Evolutionary conservation across 1,140 invertebrate genomes (phyloP), one percentile per base, ranked within the genome.

Genomic region (Diploscapter pachys): DNA sequence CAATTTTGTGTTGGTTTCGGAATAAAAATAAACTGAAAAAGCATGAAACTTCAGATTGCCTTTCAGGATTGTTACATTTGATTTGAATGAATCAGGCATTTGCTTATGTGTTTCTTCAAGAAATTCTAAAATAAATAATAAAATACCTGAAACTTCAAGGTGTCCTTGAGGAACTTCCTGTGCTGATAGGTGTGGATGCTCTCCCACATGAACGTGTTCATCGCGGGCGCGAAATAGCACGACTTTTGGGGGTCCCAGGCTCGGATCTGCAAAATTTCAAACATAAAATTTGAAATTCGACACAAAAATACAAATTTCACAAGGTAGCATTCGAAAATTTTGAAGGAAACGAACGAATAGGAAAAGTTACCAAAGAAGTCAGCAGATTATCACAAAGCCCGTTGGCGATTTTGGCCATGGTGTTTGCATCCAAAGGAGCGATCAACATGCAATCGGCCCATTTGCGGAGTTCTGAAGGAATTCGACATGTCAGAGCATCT

Each of bases 341-440:
- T 8, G 5, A 8, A 8, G 8, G 8, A 6, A 50, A 1, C 63
- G 31, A 48, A 64, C 9, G 2, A 64, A 64, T 9, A 64, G 51
- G 8, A 64, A 64, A 52, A 52, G 0, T 9, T 8, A 92, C 90
- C 8, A 93, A 90, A 82, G 95, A 97, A 5, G 95, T 95, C 56
- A 99, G 85, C 57, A 99, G 89, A 88, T 99, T 99, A 87, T 99
- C 96, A 89, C 96, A 98, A 55, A 97, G 89, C 48, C 96, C 96
- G 89, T 91, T 80, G 4, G 78, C 65, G 52, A 82, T 91, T 90
- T 99, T 99, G 3, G 93, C 96, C 64, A 99, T 83, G 0, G 95
- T 94, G 85, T 99, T 99, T 6, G 96, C 96, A 89, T 96, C 95
- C 4, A 99, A 85, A 0, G 97, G 97, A 50, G 96, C 94, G 80